Evolutionary conservation across 2,888 invertebrate genomes (phyloP).

Genomic region (Machimus atricapillus): DNA sequence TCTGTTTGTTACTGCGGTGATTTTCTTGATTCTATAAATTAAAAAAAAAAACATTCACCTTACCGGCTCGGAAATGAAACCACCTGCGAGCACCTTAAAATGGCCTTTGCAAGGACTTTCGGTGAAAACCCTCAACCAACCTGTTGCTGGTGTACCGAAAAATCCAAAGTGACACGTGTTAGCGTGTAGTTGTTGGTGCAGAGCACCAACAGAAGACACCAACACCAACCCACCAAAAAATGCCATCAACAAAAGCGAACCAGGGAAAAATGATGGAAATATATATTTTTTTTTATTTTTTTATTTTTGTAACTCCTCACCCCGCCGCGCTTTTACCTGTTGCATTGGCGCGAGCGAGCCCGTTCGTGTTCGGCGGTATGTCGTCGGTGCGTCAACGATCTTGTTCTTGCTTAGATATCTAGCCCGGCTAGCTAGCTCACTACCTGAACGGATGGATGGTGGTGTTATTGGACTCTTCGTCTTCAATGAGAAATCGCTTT

Average conservation of each 20-base stretch:
- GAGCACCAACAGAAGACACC: background rate
- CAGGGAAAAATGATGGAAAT: background rate
- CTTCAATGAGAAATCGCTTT: conserved; percentile 19
- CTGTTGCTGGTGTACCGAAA: conserved; percentile 15
- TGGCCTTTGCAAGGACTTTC: conserved; percentile 26
- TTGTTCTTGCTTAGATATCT: background rate
- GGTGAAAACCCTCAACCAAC: background rate
- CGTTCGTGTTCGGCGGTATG: background rate
- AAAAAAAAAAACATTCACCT: background rate
- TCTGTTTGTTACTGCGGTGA: background rate
- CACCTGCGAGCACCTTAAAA: conserved; percentile 1
- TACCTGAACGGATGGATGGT: background rate
- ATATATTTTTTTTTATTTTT: background rate
- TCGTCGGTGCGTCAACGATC: background rate
- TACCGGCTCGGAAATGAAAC: background rate
- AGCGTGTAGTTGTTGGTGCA: conserved; percentile 40
- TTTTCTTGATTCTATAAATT: background rate
- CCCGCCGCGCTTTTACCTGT: background rate
- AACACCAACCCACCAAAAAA: background rate
- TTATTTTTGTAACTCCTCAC: background rate
- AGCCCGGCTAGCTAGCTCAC: background rate
- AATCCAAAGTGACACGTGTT: conserved; percentile 45
- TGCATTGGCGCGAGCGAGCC: background rate
- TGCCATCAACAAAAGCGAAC: background rate
- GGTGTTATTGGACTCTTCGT: conserved; percentile 21